A percentile compares a stretch with the other conserved stretches of the same genome.
phyloP scores from a whole-genome alignment of 2,113 vertebrate genomes.

The Hemiscyllium ocellatum region DNA sequence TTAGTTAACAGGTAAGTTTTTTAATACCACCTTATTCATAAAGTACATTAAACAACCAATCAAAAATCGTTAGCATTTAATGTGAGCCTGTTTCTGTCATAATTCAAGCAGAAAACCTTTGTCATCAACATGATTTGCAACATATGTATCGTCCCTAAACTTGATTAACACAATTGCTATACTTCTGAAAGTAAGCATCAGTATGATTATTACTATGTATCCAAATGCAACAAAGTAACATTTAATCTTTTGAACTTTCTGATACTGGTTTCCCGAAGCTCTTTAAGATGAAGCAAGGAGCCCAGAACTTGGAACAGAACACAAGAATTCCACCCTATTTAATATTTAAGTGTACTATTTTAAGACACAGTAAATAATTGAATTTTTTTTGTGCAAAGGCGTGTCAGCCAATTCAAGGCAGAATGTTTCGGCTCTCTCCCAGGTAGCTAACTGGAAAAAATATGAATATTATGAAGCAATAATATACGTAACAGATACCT shows the following conservation, averaged over 20 bases:
- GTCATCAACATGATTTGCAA: neutral
- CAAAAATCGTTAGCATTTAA: neutral
- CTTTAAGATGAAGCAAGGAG: neutral
- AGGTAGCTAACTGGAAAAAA: neutral
- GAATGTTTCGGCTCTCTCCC: neutral
- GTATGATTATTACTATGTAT: neutral
- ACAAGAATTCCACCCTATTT: neutral
- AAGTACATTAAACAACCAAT: neutral
- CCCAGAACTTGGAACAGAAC: neutral
- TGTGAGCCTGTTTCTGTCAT: neutral
- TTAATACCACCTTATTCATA: neutral
- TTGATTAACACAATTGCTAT: neutral
- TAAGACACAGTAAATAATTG: neutral
- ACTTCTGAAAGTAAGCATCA: neutral
- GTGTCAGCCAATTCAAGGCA: neutral
- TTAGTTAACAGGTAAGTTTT: neutral
- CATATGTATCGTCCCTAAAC: neutral
- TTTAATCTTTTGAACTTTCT: neutral
- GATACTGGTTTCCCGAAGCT: neutral
- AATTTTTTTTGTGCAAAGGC: neutral
- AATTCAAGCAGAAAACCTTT: neutral
- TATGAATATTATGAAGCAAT: neutral
- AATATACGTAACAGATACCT: neutral
- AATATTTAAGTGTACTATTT: neutral
- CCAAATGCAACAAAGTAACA: neutral